Base-by-base conservation (phyloP, 2,888 invertebrate genomes). In the Hyposoter dolosus region DNA sequence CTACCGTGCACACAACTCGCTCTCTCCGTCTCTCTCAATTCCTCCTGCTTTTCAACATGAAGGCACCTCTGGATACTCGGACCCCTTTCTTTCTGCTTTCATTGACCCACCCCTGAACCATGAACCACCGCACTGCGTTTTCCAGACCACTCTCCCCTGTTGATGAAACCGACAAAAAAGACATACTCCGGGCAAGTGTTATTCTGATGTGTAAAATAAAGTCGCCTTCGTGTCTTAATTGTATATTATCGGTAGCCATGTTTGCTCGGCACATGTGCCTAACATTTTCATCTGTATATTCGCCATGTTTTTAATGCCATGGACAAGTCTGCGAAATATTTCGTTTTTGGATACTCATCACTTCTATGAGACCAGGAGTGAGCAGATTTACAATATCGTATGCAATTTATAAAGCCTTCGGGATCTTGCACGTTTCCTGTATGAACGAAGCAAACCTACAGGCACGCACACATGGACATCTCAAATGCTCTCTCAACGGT, bases 321-420 rank as follows among this genome's bases (percentile, higher is more conserved):
- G 88, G 88, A 89, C 83, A 89, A 88, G 90, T 90, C 90, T 88
- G 88, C 89, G 90, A 89, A 28, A 85, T 50, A 43, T 66, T 74
- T 88, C 80, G 79, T 78, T 80, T 78, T 35, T 47, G 72, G 68
- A 83, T 66, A 68, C 77, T 81, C 77, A 53, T 12, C 65, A 19
- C 3, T 56, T 60, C 35, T 35, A 80, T 82, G 83, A 87, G 79
- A 82, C 80, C 83, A 80, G 84, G 77, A 56, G 74, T 82, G 81
- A 50, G 69, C 82, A 84, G 88, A 88, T 89, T 89, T 87, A 89
- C 90, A 91, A 91, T 91, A 91, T 92, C 92, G 91, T 91, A 91
- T 93, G 93, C 92, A 93, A 93, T 93, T 93, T 92, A 92, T 93
- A 92, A 92, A 91, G 91, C 89, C 91, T 90, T 90, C 90, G 88